phyloP scores from a whole-genome alignment of 1,140 invertebrate genomes.

The Stegodyphus mimosarum region DNA sequence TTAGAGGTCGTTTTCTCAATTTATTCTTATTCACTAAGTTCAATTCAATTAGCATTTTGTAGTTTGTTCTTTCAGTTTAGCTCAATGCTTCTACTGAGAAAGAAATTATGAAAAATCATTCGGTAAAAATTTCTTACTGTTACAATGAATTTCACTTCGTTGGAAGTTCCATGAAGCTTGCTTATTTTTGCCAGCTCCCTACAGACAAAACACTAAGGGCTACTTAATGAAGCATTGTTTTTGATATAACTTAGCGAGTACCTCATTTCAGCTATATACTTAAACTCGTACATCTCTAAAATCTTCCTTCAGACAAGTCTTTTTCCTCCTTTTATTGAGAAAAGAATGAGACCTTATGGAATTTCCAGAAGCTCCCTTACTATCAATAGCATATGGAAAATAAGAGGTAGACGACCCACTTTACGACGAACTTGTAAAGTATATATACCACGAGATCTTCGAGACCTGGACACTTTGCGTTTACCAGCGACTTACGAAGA shows the following conservation, averaged over 20 bases:
- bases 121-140: too few species aligned
- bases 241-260: neutral
- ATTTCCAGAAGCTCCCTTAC: conserved; percentile 50
- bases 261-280: neutral
- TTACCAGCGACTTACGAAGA: conserved; percentile 54
- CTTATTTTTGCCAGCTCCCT: neutral
- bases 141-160: neutral
- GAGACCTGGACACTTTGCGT: conserved; percentile 41
- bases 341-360: conserved; percentile 7
- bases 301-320: neutral
- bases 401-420: conserved; percentile 47
- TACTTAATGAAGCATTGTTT: neutral
- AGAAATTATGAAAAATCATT: too few species aligned
- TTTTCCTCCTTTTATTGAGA: neutral
- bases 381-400: conserved; percentile 54
- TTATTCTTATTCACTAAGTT: too few species aligned
- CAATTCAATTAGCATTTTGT: too few species aligned
- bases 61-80: too few species aligned
- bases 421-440: conserved; percentile 53
- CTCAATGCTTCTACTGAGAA: too few species aligned
- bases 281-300: too few species aligned
- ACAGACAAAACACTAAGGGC: neutral
- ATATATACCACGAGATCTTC: conserved; percentile 42
- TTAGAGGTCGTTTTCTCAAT: too few species aligned
- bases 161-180: neutral